Evolutionary conservation across 1,140 invertebrate genomes (phyloP).

Genomic region (Drosophila parvula): DNA sequence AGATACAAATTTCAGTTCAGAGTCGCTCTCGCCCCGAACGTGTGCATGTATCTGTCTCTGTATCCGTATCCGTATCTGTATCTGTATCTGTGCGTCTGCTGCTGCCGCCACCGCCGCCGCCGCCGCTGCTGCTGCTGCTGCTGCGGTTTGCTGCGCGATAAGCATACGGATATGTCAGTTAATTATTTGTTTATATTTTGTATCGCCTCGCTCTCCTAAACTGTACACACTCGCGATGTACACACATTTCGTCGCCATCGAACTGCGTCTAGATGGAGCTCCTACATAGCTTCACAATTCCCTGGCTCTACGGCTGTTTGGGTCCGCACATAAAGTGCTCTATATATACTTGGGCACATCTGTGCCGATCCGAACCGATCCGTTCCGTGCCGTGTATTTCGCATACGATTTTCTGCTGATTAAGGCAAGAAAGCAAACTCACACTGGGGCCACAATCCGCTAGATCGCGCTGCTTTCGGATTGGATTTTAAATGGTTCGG

Average conservation of each 20-base stretch:
- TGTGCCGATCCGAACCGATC: slow-evolving; percentile 10
- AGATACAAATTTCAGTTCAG: slow-evolving; percentile 81
- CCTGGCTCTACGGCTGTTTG: slow-evolving; percentile 8
- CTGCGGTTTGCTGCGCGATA: slow-evolving; percentile 79
- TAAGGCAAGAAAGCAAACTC: slow-evolving; percentile 38
- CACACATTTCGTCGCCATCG: slow-evolving; percentile 36
- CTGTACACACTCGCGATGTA: slow-evolving; percentile 31
- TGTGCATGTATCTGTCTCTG: slow-evolving; percentile 25
- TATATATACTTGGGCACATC: slow-evolving; percentile 37
- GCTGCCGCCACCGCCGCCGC: slow-evolving; percentile 15
- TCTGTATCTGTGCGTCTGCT: slow-evolving; percentile 15
- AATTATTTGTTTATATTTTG: slow-evolving; percentile 82
- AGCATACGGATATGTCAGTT: slow-evolving; percentile 82
- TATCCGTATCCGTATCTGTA: slow-evolving; percentile 23
- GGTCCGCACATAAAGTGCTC: slow-evolving; percentile 22
- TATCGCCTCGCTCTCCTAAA: slow-evolving; percentile 42
- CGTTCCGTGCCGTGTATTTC: slow-evolving; percentile 22
- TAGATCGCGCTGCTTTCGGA: slow-evolving; percentile 13
- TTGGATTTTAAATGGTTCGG: slow-evolving; percentile 1
- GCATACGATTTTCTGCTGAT: slow-evolving; percentile 56
- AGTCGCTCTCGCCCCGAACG: slow-evolving; percentile 43
- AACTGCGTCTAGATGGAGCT: slow-evolving; percentile 32
- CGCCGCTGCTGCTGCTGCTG: slow-evolving; percentile 38
- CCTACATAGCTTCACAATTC: slow-evolving; percentile 8
- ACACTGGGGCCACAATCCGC: slow-evolving; percentile 2